Evolutionary conservation across 2,113 vertebrate species (phyloP).

Genomic region (Tupaia chinensis): DNA sequence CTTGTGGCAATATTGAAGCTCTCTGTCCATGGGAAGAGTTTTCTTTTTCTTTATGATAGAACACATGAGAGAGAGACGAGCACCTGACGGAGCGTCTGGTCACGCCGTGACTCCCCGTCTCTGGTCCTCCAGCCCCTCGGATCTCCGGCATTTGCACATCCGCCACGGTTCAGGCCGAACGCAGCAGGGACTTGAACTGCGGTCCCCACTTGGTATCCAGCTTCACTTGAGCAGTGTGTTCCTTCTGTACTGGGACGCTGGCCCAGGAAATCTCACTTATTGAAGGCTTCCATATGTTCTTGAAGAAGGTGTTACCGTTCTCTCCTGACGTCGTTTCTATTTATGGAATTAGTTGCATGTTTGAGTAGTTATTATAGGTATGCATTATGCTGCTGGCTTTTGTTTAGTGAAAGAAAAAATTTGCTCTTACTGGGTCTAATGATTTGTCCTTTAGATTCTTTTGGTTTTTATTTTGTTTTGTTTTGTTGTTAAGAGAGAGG

Average conservation of each 20-base stretch:
- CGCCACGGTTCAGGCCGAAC: no score
- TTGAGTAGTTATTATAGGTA: neutral
- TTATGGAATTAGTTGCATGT: neutral
- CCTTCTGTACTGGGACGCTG: no score
- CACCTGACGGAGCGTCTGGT: no score
- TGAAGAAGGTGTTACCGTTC: neutral
- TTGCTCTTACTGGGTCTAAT: neutral
- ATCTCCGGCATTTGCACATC: no score
- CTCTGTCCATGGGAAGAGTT: neutral
- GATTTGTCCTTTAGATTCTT: constrained; percentile 14
- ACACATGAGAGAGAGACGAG: no score
- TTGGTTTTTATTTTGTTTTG: neutral
- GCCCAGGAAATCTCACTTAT: neutral
- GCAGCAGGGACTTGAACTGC: no score
- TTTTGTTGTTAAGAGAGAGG: no score
- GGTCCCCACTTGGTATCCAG: no score
- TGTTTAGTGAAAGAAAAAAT: neutral
- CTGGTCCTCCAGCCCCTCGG: no score
- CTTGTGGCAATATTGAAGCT: neutral
- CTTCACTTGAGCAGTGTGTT: no score
- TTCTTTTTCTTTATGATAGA: no score
- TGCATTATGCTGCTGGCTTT: neutral
- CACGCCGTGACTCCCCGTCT: no score
- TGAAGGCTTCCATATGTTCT: neutral
- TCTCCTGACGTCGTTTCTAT: neutral